A percentile compares a stretch with the other conserved stretches of the same genome.
phyloP scores from a whole-genome alignment of 2,888 invertebrate genomes.

The Heteropelma amictum region DNA sequence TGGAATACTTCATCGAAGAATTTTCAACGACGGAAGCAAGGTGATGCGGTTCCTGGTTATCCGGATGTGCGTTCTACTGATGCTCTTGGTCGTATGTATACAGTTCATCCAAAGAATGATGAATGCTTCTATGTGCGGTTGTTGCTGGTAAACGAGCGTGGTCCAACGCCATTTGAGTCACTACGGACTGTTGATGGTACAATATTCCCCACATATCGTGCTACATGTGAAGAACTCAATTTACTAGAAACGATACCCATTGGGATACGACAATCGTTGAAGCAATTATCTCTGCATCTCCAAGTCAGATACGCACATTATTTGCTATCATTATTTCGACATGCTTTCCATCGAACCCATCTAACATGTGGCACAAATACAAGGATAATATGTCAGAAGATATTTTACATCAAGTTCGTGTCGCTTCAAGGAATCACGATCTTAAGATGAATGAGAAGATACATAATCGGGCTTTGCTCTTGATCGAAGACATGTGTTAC shows the following conservation, averaged over 20 bases:
- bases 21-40: slow-evolving; percentile 56
- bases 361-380: too few species aligned
- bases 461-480: too few species aligned
- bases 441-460: too few species aligned
- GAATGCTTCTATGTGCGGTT: slow-evolving; percentile 69
- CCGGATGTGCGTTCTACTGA: slow-evolving; percentile 55
- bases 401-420: too few species aligned
- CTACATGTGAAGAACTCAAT: slow-evolving; percentile 71
- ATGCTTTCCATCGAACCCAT: neutral
- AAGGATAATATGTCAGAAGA: too few species aligned
- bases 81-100: slow-evolving; percentile 65
- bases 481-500: too few species aligned
- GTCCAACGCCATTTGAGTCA: slow-evolving; percentile 68
- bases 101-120: slow-evolving; percentile 65
- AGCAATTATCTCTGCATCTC: slow-evolving; percentile 28
- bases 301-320: neutral
- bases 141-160: slow-evolving; percentile 64
- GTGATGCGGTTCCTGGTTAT: slow-evolving; percentile 55
- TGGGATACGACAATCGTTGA: slow-evolving; percentile 61
- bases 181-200: slow-evolving; percentile 72
- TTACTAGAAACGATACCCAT: slow-evolving; percentile 67
- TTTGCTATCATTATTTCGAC: too few species aligned
- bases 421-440: too few species aligned
- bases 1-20: slow-evolving; percentile 33
- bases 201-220: slow-evolving; percentile 69